phyloP scores from a whole-genome alignment of 2,797 vertebrate species.

The Sparus aurata region DNA sequence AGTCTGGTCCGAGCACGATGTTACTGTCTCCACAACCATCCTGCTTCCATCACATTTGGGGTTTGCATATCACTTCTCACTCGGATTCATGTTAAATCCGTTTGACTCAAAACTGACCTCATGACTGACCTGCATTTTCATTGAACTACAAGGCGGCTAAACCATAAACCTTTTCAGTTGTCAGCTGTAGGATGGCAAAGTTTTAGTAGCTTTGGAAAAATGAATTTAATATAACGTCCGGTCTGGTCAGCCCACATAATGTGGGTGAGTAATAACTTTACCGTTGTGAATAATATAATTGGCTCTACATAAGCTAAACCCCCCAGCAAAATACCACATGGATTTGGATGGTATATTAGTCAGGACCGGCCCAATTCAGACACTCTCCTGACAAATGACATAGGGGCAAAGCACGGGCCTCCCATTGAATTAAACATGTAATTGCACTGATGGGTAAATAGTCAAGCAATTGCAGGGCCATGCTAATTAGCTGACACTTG shows the following conservation, averaged over 20 bases:
- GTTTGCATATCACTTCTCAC: not conserved
- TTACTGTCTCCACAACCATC: not conserved
- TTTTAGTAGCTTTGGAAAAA: not conserved
- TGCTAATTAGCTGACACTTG: constrained; percentile 60
- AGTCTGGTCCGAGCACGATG: constrained; percentile 4
- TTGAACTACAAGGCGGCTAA: not conserved
- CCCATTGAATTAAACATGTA: constrained; percentile 75
- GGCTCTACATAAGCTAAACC: not conserved
- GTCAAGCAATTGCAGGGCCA: constrained; percentile 57
- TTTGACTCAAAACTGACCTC: not conserved
- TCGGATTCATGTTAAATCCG: not conserved
- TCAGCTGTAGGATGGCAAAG: not conserved
- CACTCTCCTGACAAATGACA: constrained; percentile 49
- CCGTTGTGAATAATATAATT: not conserved
- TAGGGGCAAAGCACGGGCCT: constrained; percentile 23
- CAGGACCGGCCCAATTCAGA: constrained; percentile 23
- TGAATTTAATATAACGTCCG: not conserved
- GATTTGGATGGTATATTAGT: constrained; percentile 16
- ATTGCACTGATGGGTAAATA: constrained; percentile 70
- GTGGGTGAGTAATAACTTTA: not conserved
- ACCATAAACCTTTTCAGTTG: not conserved
- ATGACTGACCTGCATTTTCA: not conserved
- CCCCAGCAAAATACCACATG: not conserved
- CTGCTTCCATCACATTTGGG: not conserved
- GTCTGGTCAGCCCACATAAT: not conserved